Conservation (phyloP, 2,797 vertebrate species). For the Percopsis omiscomaycus region DNA sequence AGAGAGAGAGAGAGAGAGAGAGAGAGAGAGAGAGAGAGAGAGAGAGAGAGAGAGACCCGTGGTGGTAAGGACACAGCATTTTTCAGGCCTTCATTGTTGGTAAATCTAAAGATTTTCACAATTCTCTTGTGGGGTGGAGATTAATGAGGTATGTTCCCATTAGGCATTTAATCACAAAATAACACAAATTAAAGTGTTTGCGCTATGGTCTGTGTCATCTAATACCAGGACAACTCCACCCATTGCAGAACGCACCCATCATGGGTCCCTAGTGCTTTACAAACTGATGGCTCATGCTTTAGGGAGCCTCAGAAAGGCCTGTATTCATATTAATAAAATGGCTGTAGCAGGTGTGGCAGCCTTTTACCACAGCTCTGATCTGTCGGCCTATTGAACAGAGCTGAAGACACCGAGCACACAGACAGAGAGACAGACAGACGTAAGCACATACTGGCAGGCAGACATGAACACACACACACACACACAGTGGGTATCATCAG, state of each 20-base stretch:
- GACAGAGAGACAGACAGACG: constrained; percentile 19
- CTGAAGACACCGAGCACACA: constrained; percentile 11
- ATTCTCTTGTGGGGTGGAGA: constrained; percentile 58
- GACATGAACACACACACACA: constrained; percentile 28
- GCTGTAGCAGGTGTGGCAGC: constrained; percentile 52
- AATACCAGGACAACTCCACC: constrained; percentile 45
- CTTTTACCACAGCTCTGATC: constrained; percentile 25
- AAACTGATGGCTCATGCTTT: constrained; percentile 19
- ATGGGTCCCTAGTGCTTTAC: background rate
- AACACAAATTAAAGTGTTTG: constrained; percentile 42
- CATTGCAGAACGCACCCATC: constrained; percentile 7
- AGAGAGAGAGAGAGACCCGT: background rate
- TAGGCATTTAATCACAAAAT: constrained; percentile 57
- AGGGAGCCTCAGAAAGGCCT: constrained; percentile 19
- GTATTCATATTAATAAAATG: constrained; percentile 62
- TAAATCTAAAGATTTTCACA: constrained; percentile 51
- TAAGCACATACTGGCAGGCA: constrained; percentile 21
- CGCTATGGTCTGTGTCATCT: constrained; percentile 23
- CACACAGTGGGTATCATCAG: constrained; percentile 7
- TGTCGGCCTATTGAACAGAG: constrained; percentile 19
- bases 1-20: constrained; percentile 3
- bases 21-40: constrained; percentile 11
- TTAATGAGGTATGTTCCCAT: constrained; percentile 68
- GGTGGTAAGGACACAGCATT: constrained; percentile 17
- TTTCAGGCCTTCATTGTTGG: constrained; percentile 37